Percentiles rank a stretch among this genome's conserved stretches.
phyloP scores from a whole-genome alignment of 2,888 invertebrate species.

The Dorcus hopei region DNA sequence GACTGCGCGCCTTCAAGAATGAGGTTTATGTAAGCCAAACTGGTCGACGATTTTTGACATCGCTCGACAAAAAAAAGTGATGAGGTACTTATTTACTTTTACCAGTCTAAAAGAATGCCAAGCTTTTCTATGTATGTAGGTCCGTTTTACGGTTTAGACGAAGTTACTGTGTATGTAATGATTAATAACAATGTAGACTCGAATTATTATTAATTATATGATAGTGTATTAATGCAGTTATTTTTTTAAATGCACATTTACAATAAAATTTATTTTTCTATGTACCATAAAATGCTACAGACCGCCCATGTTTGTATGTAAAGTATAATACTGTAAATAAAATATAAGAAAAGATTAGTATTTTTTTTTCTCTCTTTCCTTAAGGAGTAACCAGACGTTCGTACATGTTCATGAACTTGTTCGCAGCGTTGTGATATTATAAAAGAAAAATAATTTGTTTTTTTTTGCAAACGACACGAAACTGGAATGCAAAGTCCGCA shows the following conservation, averaged over 20 bases:
- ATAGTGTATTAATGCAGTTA: not conserved
- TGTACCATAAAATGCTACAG: not conserved
- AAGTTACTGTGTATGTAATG: not conserved
- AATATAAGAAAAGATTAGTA: not conserved
- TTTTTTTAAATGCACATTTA: not conserved
- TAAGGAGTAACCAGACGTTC: no score
- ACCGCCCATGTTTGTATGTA: not conserved
- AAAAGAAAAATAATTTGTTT: no score
- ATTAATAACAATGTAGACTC: not conserved
- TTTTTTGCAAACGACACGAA: no score
- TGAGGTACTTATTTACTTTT: not conserved
- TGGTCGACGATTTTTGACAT: not conserved
- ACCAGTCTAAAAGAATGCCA: not conserved
- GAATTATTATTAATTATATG: not conserved
- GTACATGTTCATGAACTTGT: no score
- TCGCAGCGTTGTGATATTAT: no score
- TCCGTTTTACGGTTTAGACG: no score
- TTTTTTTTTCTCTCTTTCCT: not conserved
- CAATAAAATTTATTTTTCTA: conserved; percentile 1
- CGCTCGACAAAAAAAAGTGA: not conserved
- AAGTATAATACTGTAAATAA: conserved; percentile 1
- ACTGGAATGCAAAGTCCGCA: no score
- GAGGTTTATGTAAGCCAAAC: not conserved
- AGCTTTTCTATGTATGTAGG: not conserved
- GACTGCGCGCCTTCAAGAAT: not conserved